Base-by-base conservation (phyloP, 2,113 vertebrate genomes). In the Amphiprion ocellaris region DNA sequence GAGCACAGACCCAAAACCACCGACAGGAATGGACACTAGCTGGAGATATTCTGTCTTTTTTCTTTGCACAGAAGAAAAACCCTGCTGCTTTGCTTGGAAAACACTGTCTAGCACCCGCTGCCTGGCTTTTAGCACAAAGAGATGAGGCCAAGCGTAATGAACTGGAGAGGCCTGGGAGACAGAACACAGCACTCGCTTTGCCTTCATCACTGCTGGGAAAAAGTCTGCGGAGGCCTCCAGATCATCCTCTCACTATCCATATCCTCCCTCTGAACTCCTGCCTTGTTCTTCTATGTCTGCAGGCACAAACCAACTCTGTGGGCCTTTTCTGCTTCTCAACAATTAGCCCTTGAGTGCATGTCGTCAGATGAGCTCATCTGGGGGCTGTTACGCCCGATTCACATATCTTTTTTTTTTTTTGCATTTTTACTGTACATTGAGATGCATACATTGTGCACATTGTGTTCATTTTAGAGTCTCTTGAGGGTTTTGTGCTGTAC, bases 111-210 rank as follows among this genome's bases (percentile, higher is more conserved):
- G 50, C 55, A 26, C 12, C 30, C 9, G 30, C 49, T 58, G 55
- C 62, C 77, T 47, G 70, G 41, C 64, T 82, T 74, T 83, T 71
- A 66, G 56, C 67, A 85, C 63, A 24, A 56, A 59, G 39, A 53
- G 49, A 82, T 44, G 44, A 77, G 63, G 80, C 86, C 87, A 82
- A 78, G 79, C 46, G 59, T 71, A 83, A 80, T 83, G 76, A 85
- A 80, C 62, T 60, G 78, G 60, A 86, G 15, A 24, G 71, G 69
- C 50, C 49, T 61, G 75, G 73, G 67, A 63, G 54, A 81, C 69
- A 77, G 24, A 81, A 46, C 64, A 82, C 80, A 76, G 47, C 63
- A 26, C 46, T 47, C 63, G 46, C 37, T 37, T 50, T 49, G 52
- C 37, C 49, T 63, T 74, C 44, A 54, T 86, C 67, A 46, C 47